A percentile compares a stretch with the other conserved stretches of the same genome.
Evolutionary conservation across 2,888 invertebrate species (phyloP).

Genomic region (Steromphala cineraria): DNA sequence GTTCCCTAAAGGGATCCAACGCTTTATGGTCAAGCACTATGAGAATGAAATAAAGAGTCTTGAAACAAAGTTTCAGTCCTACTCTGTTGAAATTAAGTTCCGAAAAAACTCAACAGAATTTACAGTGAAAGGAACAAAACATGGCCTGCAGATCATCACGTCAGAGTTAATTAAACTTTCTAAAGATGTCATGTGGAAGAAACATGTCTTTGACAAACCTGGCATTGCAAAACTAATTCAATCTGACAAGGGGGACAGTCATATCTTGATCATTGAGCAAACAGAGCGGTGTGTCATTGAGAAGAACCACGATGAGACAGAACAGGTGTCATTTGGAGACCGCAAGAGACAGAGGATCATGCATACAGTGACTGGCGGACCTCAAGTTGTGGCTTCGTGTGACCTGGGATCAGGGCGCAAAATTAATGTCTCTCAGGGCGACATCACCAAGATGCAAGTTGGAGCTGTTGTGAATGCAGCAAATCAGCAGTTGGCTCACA

Average conservation of each 20-base stretch:
- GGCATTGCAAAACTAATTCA: constrained; percentile 1
- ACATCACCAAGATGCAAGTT: constrained; percentile 13
- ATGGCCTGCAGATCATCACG: background rate
- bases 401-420: background rate
- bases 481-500: constrained; percentile 9
- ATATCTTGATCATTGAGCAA: background rate
- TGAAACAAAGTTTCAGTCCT: background rate
- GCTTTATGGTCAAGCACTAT: background rate
- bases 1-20: constrained; percentile 11
- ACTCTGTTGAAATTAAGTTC: background rate
- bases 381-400: background rate
- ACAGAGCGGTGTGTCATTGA: constrained; percentile 1
- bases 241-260: background rate
- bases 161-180: background rate
- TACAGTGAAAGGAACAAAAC: constrained; percentile 7
- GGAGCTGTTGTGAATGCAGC: constrained; percentile 21
- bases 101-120: background rate
- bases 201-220: background rate
- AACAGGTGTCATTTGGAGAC: background rate
- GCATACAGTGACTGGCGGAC: background rate
- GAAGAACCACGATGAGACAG: background rate
- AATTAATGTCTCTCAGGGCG: background rate
- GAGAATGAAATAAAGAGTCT: background rate
- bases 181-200: background rate
- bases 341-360: background rate